Conservation (phyloP, 1,140 invertebrate genomes). For the Euura saliciscinereae region DNA sequence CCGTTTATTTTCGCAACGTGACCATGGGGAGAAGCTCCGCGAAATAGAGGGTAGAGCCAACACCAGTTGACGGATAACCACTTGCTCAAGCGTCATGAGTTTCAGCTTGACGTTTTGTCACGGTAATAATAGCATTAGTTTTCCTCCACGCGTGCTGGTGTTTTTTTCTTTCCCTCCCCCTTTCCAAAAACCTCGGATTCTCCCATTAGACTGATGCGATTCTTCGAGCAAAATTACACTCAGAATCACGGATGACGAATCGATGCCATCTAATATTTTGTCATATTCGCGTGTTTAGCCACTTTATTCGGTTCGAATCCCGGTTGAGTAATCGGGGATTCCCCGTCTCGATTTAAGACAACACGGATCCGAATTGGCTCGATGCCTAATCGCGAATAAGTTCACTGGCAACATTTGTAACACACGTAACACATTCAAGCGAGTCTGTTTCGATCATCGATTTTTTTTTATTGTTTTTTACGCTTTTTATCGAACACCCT, state of each 20-base stretch:
- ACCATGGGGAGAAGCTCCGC: too few relatives aligned
- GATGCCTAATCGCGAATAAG: too few relatives aligned
- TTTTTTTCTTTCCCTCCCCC: slow-evolving; percentile 9
- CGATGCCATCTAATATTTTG: background rate
- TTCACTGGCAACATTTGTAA: too few relatives aligned
- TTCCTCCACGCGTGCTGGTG: background rate
- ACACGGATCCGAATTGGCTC: background rate
- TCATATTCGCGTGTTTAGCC: background rate
- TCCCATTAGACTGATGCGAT: slow-evolving; percentile 34
- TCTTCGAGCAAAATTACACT: slow-evolving; percentile 33
- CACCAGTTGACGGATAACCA: background rate
- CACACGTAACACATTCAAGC: too few relatives aligned
- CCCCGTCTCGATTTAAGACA: background rate
- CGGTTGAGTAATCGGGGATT: background rate
- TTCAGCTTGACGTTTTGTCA: background rate
- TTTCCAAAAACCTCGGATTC: slow-evolving; percentile 19
- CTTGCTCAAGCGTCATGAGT: background rate
- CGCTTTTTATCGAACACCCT: too few relatives aligned
- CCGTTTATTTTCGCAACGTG: background rate
- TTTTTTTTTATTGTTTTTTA: too few relatives aligned
- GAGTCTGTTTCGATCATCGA: too few relatives aligned
- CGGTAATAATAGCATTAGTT: slow-evolving; percentile 9
- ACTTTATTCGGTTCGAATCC: slow-evolving; percentile 15
- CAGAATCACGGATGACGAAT: slow-evolving; percentile 9
- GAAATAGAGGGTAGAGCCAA: background rate